These are phyloP conservation scores for Australoheros facetus DNA, from an alignment of 2,797 vertebrate genomes.

Conservation along the genomic window DNA sequence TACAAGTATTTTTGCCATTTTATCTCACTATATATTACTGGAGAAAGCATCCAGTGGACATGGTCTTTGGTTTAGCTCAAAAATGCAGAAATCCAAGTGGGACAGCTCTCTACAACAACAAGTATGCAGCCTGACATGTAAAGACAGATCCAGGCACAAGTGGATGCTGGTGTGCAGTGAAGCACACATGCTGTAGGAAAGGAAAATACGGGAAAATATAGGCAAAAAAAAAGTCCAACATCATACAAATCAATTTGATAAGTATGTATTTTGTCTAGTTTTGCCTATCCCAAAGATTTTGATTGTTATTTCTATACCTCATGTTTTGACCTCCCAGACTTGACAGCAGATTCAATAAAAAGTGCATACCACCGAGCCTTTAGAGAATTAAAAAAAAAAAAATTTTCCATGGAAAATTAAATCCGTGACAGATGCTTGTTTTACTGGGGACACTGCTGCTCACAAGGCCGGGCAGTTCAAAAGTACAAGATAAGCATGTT, in stretches of 20 bases:
- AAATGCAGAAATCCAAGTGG: conserved; percentile 19
- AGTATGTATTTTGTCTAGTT: conserved; percentile 8
- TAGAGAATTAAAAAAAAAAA: not conserved
- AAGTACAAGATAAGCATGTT: conserved; percentile 79
- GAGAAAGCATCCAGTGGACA: not conserved
- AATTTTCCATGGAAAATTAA: conserved; percentile 26
- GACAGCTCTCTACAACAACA: conserved; percentile 25
- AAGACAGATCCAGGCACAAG: conserved; percentile 23
- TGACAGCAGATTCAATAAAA: conserved; percentile 39
- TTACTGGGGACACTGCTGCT: conserved; percentile 47
- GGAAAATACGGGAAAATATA: conserved; percentile 3
- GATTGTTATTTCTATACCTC: not conserved
- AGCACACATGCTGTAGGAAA: conserved; percentile 18
- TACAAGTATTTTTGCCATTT: not conserved
- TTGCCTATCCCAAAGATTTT: not conserved
- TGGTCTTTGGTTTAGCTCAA: conserved; percentile 17
- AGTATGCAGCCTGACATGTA: conserved; percentile 26
- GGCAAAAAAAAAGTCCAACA: not conserved
- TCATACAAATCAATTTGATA: conserved; percentile 5
- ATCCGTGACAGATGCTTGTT: conserved; percentile 34
- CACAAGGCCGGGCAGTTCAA: conserved; percentile 54
- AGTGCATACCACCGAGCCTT: conserved; percentile 11
- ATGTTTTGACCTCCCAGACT: conserved; percentile 20
- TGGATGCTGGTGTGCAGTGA: conserved; percentile 29
- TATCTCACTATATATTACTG: not conserved